phyloP scores from a whole-genome alignment of 2,113 vertebrate species.

The Microcebus murinus region DNA sequence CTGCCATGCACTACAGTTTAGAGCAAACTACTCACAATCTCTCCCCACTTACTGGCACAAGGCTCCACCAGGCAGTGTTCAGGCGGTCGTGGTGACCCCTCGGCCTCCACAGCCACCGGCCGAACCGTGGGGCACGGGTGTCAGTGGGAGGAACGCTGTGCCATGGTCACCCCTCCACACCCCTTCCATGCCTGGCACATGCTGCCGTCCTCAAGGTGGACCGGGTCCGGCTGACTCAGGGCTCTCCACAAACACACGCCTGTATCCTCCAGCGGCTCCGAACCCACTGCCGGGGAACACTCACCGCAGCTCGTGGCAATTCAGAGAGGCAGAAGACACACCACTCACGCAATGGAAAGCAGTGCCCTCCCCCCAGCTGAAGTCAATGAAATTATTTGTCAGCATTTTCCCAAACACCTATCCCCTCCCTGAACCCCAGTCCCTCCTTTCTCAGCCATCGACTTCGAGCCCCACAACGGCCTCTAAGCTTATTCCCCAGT shows the following conservation, averaged over 20 bases:
- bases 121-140: accelerated
- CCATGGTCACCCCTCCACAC: accelerated
- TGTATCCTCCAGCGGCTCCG: accelerated
- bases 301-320: neutral
- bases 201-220: neutral
- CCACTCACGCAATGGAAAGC: accelerated
- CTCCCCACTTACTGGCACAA: neutral
- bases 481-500: neutral
- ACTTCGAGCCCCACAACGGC: neutral
- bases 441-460: neutral
- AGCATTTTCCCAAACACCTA: neutral
- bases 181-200: neutral
- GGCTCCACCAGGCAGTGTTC: accelerated
- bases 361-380: no score
- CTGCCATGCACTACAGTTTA: neutral
- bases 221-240: neutral
- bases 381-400: neutral
- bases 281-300: accelerated
- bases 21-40: neutral
- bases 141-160: accelerated
- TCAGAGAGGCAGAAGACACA: neutral
- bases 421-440: accelerated
- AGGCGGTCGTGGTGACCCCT: accelerated
- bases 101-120: accelerated
- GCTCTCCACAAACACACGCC: accelerated